A percentile compares a stretch with the other conserved stretches of the same genome.
Conservation (phyloP, 2,113 vertebrate species). For the Channa maculata region DNA sequence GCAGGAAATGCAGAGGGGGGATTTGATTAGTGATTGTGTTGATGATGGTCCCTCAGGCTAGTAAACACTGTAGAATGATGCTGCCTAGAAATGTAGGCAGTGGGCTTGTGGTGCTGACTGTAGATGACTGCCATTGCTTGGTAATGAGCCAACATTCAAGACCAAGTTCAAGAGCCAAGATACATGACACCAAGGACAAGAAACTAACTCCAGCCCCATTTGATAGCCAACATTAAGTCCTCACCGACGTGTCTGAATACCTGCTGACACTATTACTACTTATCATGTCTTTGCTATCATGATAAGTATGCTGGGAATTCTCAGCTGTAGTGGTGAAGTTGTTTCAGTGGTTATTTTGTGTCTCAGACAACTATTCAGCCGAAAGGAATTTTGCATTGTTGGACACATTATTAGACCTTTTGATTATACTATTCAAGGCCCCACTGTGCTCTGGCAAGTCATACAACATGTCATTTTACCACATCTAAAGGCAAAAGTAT, state of each 20-base stretch:
- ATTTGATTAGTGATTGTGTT: slow-evolving; percentile 74
- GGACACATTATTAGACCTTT: slow-evolving; percentile 27
- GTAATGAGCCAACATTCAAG: slow-evolving; percentile 41
- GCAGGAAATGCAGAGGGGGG: slow-evolving; percentile 73
- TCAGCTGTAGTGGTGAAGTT: slow-evolving; percentile 31
- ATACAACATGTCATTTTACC: neutral
- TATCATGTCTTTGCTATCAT: slow-evolving; percentile 41
- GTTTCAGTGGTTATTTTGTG: slow-evolving; percentile 43
- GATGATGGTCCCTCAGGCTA: slow-evolving; percentile 67
- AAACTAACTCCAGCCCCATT: slow-evolving; percentile 11
- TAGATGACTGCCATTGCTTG: slow-evolving; percentile 55
- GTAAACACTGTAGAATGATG: slow-evolving; percentile 54
- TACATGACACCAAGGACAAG: slow-evolving; percentile 34
- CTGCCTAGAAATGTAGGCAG: slow-evolving; percentile 62
- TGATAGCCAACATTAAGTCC: slow-evolving; percentile 48
- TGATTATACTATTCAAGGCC: slow-evolving; percentile 24
- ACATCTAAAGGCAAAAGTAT: no score
- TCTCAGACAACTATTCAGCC: slow-evolving; percentile 27
- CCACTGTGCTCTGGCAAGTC: neutral
- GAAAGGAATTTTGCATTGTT: slow-evolving; percentile 30
- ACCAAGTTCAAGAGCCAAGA: neutral
- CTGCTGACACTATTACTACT: slow-evolving; percentile 40
- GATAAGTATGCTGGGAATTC: slow-evolving; percentile 41
- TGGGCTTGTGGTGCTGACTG: slow-evolving; percentile 53
- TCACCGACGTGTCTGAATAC: slow-evolving; percentile 31